Percentiles rank a stretch among this genome's conserved stretches.
Evolutionary conservation across 2,113 vertebrate genomes (phyloP).

Genomic region (Pluvianellus socialis): DNA sequence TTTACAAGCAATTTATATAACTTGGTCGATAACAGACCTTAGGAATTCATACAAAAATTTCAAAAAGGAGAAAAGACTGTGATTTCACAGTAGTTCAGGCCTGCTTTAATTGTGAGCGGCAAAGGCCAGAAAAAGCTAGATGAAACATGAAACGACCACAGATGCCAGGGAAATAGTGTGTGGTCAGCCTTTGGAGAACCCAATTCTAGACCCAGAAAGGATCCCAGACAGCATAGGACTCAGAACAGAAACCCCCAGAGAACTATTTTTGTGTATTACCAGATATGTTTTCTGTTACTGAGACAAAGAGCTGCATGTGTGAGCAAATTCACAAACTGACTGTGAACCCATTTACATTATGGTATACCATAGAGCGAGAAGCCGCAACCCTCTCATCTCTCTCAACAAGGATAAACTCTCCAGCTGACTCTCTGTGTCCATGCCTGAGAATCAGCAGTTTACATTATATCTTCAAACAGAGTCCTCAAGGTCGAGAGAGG

Average conservation of each 20-base stretch:
- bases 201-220: background rate
- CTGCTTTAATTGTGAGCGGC: background rate
- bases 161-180: background rate
- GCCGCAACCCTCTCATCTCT: background rate
- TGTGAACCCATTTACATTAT: background rate
- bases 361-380: background rate
- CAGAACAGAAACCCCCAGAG: background rate
- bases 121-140: background rate
- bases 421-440: no score
- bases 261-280: background rate
- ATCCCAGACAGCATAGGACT: background rate
- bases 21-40: background rate
- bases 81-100: background rate
- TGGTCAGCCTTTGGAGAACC: background rate
- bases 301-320: accelerated
- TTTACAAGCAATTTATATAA: background rate
- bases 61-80: background rate
- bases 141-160: background rate
- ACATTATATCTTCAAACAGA: background rate
- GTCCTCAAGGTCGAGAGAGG: background rate
- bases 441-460: background rate
- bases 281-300: background rate
- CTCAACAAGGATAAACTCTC: background rate
- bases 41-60: background rate
- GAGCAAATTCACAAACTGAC: background rate